Base-by-base conservation (phyloP, 2,113 vertebrate genomes). In the Larimichthys crocea region DNA sequence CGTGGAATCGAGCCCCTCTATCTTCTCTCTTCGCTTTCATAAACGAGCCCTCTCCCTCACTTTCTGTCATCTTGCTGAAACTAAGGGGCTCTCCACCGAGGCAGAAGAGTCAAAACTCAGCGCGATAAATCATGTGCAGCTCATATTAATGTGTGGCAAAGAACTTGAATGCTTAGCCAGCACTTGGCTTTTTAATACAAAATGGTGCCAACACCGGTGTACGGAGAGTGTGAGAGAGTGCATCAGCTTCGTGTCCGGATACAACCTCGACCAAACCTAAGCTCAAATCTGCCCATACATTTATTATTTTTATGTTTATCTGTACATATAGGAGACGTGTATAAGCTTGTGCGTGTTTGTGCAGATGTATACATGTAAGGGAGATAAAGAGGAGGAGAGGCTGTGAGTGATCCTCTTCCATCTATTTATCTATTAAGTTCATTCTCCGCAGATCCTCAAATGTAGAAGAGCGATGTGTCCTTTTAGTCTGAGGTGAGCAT, bases 361-460 rank as follows among this genome's bases (percentile, higher is more conserved):
- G 77, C 31, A 53, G 16, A 15, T 46, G 29, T 61, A 20, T 61
- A 72, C 42, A 53, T 67, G 80, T 52, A 57, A 64, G 57, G 29
- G 22, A 74, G 59, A 76, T 71, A 63, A 80, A 81, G 62, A 85
- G 81, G 84, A 72, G 63, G 79, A 61, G 80, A 80, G 84, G 74
- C 60, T 74, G 77, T 78, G 87, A 85, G 76, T 66, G 68, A 85
- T 70, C 42, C 74, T 59, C 31, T 50, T 88, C 72, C 65, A 83
- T 78, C 80, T 74, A 64, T 57, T 60, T 40, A 57, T 76, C 59
- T 77, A 26, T 67, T 76, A 35, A 76, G 50, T 64, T 79, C 7
- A 10, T 20, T 76, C 68, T 48, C 26, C 49, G 66, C 60, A n/a
- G n/a, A 53, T 57, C 74, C 50, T 61, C 56, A 26, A 2, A 3